Evolutionary conservation across 2,797 vertebrate species (phyloP), one percentile per base, ranked within the genome.

Genomic region (Anabacerthia variegaticeps): DNA sequence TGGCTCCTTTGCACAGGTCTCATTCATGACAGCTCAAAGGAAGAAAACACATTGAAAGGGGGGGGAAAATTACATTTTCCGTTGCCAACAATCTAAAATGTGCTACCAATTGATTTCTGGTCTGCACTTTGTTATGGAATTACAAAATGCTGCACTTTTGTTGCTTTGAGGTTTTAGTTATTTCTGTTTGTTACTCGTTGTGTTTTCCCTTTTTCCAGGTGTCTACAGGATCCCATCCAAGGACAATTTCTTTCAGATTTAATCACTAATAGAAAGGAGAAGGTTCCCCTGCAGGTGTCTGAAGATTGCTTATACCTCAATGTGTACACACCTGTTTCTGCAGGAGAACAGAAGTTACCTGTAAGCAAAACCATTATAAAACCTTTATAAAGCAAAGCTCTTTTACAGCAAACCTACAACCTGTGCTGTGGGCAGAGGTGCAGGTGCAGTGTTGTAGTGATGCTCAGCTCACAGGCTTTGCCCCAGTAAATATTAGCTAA

Each of bases 241-340:
- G 95, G 92, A 77, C 92, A 95, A 16, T 0, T 0, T 15, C 0
- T 48, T 28, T 94, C 88, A 0, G 46, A 95, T 2, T 0, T 5
- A 0, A 0, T 85, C 37, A 93, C 82, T 44, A 96, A 56, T 2
- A 91, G 96, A 67, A 95, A 96, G 82, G 93, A 96, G 59, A 95
- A 89, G 51, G 52, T 96, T 85, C 3, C 0, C 66, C 92, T 96
- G 3, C 32, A 67, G 21, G 1, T 97, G 12, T 98, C 98, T 43
- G 98, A 99, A 93, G 98, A 99, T 88, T 99, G 98, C 54, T 97
- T 99, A 51, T 98, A 98, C 83, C 97, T 99, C 30, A 99, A 98
- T n/a, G 93, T 98, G 12, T 98, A 98, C 86, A 96, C 97, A 34
- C 98, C 98, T 2, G 7, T 94, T 62, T 80, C 97, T 10, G 69